Percentiles rank a stretch among this genome's conserved stretches.
Evolutionary conservation across 1,140 invertebrate genomes (phyloP).

Genomic region (Cheumatopsyche charites): DNA sequence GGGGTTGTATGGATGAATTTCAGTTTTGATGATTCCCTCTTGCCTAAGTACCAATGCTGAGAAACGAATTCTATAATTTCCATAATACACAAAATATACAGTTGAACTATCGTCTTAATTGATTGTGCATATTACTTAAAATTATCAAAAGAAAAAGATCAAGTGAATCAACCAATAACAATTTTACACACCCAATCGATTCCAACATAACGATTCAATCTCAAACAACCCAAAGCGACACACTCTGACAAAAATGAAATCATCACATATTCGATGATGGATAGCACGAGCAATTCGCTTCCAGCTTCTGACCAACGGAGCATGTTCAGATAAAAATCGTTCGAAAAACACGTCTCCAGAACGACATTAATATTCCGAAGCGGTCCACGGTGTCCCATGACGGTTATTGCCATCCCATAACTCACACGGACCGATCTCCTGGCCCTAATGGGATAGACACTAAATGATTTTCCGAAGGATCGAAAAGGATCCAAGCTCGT

Average conservation of each 20-base stretch:
- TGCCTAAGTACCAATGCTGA: too few species aligned
- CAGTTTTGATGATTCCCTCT: too few species aligned
- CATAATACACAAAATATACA: too few species aligned
- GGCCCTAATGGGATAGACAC: conserved; percentile 20
- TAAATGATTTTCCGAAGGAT: conserved; percentile 26
- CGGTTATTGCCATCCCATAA: conserved; percentile 31
- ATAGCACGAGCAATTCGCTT: background rate
- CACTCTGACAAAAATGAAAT: too few species aligned
- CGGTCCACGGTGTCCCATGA: background rate
- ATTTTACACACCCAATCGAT: too few species aligned
- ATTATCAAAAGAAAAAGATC: too few species aligned
- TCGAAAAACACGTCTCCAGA: conserved; percentile 2
- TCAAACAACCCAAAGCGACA: background rate
- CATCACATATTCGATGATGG: conserved; percentile 5
- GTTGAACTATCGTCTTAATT: too few species aligned
- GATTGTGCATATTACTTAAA: too few species aligned
- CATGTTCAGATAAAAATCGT: conserved; percentile 12
- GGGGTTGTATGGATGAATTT: too few species aligned
- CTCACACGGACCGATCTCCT: conserved; percentile 24
- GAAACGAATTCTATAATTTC: too few species aligned
- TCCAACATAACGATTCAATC: background rate
- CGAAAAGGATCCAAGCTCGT: background rate
- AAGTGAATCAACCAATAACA: too few species aligned
- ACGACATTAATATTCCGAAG: conserved; percentile 15
- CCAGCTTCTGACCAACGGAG: background rate